Percentiles rank a stretch among this genome's conserved stretches.
These are phyloP conservation scores for Meloidogyne floridensis DNA, from an alignment of 1,140 invertebrate species.

Conservation along the genomic window DNA sequence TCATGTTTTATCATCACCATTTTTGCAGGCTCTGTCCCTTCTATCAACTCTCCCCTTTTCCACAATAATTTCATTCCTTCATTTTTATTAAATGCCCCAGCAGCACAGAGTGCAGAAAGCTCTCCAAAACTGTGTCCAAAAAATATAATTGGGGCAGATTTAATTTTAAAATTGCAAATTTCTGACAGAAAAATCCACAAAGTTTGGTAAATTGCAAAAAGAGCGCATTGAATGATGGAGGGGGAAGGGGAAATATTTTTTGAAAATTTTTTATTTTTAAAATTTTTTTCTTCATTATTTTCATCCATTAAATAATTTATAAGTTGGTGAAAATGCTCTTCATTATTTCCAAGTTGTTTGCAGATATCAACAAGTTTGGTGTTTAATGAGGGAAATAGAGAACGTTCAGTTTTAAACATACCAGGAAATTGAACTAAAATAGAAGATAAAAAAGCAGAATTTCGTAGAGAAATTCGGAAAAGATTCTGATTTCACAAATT, in stretches of 20 bases:
- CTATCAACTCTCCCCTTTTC: constrained; percentile 1
- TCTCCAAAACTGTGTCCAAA: constrained; percentile 16
- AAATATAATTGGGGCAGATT: neutral
- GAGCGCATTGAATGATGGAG: neutral
- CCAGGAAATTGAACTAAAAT: constrained; percentile 13
- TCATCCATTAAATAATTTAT: neutral
- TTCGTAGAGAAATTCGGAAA: no score
- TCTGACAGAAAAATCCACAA: neutral
- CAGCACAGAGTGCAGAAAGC: neutral
- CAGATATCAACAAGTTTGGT: neutral
- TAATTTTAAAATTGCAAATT: neutral
- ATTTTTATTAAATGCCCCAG: neutral
- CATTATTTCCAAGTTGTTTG: neutral
- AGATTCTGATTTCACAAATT: no score
- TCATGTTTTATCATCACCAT: neutral
- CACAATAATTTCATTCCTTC: constrained; percentile 5
- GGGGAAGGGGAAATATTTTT: neutral
- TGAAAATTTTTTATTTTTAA: neutral
- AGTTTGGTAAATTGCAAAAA: neutral
- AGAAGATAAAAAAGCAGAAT: neutral
- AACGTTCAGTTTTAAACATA: neutral
- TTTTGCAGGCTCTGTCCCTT: neutral
- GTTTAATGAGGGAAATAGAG: constrained; percentile 1
- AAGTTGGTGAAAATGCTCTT: neutral
- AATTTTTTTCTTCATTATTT: no score